phyloP scores from a whole-genome alignment of 92 coral and sea anemone species.

The Isaurus tuberculatus region DNA sequence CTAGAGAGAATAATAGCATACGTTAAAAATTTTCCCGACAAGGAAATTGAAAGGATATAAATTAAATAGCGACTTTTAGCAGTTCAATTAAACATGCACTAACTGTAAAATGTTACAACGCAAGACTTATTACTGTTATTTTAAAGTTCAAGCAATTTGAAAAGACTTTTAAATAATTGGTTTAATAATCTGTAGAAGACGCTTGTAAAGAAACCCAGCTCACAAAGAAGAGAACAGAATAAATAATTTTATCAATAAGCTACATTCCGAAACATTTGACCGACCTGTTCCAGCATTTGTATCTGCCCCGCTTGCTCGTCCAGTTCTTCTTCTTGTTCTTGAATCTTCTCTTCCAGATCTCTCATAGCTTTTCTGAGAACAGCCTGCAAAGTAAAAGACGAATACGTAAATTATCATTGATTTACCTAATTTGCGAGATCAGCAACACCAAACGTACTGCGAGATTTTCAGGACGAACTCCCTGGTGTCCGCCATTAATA shows the following conservation, averaged over 20 bases:
- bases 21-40: not conserved
- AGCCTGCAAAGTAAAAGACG: constrained; percentile 54
- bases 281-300: constrained; percentile 89
- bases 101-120: too few species aligned
- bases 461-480: not conserved
- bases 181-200: too few species aligned
- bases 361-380: constrained; percentile 82
- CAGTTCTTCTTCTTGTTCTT: constrained; percentile 96
- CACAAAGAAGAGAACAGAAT: not conserved
- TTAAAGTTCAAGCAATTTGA: too few species aligned
- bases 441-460: not conserved
- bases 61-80: too few species aligned
- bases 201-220: not conserved
- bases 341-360: constrained; percentile 84
- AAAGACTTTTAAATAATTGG: too few species aligned
- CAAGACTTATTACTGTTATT: too few species aligned
- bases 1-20: not conserved
- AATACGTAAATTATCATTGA: not conserved
- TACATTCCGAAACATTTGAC: not conserved
- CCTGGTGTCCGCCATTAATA: constrained; percentile 1
- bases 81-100: too few species aligned
- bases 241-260: not conserved
- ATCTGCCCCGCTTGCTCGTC: constrained; percentile 98
- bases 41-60: too few species aligned
- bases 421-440: not conserved